These are phyloP conservation scores for Hassar affinis DNA, from an alignment of 2,113 vertebrate species.

Conservation along the genomic window DNA sequence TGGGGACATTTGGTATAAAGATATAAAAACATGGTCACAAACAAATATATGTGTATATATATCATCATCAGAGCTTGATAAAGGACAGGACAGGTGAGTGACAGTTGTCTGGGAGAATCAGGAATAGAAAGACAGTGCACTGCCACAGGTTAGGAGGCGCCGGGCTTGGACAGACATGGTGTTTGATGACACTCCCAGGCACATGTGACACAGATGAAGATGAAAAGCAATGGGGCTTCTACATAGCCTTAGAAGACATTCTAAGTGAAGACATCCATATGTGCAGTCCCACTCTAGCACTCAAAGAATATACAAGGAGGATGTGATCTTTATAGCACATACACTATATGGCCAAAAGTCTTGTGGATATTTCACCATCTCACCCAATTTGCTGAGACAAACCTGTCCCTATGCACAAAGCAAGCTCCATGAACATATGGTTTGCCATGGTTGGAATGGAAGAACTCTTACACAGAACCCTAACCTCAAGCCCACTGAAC, in stretches of 20 bases:
- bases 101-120: conserved; percentile 65
- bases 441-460: not conserved
- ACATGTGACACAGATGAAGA: conserved; percentile 69
- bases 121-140: conserved; percentile 27
- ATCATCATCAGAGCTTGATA: conserved; percentile 61
- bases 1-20: too few relatives aligned
- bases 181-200: conserved; percentile 68
- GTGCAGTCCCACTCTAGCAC: not conserved
- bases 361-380: not conserved
- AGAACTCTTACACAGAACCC: not conserved
- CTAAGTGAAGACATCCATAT: conserved; percentile 24
- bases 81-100: conserved; percentile 72
- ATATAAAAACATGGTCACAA: too few relatives aligned
- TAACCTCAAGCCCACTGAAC: not conserved
- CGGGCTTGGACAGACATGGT: conserved; percentile 59
- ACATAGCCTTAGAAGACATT: conserved; percentile 49
- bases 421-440: not conserved
- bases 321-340: conserved; percentile 16
- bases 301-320: not conserved
- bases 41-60: too few relatives aligned
- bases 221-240: conserved; percentile 49
- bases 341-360: not conserved
- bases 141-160: conserved; percentile 70
- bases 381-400: not conserved
- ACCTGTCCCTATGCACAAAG: not conserved